Percentiles rank a stretch among this genome's conserved stretches.
Conservation (phyloP, 2,888 invertebrate genomes). For the Thereva unica region DNA sequence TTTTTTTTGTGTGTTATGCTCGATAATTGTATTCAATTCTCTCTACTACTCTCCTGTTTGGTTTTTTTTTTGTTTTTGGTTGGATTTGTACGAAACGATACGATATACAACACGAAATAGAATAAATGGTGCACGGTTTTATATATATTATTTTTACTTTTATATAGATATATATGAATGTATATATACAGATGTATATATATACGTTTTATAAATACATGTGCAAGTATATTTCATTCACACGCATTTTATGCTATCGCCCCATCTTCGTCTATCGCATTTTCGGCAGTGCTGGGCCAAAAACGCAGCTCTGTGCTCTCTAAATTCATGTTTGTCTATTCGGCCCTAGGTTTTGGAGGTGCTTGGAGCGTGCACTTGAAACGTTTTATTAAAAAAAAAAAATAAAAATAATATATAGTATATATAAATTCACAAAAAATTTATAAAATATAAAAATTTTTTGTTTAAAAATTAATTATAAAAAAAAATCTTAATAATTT, state of each 20-base stretch:
- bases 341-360: conserved; percentile 60
- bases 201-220: conserved; percentile 36
- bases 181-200: conserved; percentile 10
- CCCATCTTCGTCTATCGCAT: conserved; percentile 48
- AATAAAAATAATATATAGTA: conserved; percentile 24
- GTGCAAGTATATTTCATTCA: conserved; percentile 45
- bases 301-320: conserved; percentile 58
- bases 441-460: background rate
- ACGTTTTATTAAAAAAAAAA: conserved; percentile 36
- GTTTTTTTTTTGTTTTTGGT: background rate
- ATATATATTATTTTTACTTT: too few species aligned
- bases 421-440: background rate
- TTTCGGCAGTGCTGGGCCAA: conserved; percentile 48
- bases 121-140: too few species aligned
- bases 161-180: background rate
- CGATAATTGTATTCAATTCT: conserved; percentile 29
- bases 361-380: conserved; percentile 53
- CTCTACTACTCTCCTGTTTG: conserved; percentile 22
- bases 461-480: background rate
- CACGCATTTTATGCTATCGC: conserved; percentile 48
- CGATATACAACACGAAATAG: too few species aligned
- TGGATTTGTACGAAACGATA: too few species aligned
- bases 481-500: background rate
- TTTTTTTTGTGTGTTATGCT: conserved; percentile 21
- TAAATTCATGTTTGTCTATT: conserved; percentile 58